Conservation (phyloP, 2,113 vertebrate genomes). For the Chionodraco myersi region DNA sequence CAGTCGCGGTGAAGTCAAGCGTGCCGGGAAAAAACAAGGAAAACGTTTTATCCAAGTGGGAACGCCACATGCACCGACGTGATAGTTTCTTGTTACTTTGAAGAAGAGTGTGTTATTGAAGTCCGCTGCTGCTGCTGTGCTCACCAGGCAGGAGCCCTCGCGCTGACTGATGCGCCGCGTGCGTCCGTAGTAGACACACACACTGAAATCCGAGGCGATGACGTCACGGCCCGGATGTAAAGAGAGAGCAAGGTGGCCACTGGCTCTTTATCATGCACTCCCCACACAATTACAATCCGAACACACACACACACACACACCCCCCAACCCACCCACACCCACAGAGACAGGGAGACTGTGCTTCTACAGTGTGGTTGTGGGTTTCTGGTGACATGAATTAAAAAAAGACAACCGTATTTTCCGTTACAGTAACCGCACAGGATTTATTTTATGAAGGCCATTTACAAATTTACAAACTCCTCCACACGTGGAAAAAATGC, state of each 20-base stretch:
- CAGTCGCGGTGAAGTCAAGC: slow-evolving; percentile 11
- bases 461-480: slow-evolving; percentile 25
- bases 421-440: not conserved
- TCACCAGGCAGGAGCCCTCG: slow-evolving; percentile 54
- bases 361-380: not conserved
- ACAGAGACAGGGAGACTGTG: not conserved
- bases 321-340: no score
- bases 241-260: slow-evolving; percentile 62
- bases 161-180: slow-evolving; percentile 76
- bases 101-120: slow-evolving; percentile 53
- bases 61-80: not conserved
- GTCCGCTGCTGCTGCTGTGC: slow-evolving; percentile 21
- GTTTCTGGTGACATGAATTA: not conserved
- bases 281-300: not conserved
- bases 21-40: not conserved
- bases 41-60: slow-evolving; percentile 56
- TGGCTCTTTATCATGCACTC: slow-evolving; percentile 15
- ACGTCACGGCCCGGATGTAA: slow-evolving; percentile 83
- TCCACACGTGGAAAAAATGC: slow-evolving; percentile 9
- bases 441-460: not conserved
- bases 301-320: not conserved
- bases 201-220: slow-evolving; percentile 85
- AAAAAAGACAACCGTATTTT: not conserved
- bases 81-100: slow-evolving; percentile 31
- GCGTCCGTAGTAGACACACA: slow-evolving; percentile 48